These are phyloP conservation scores for Taxidea taxus DNA, from an alignment of 2,113 vertebrate genomes.

Conservation along the genomic window DNA sequence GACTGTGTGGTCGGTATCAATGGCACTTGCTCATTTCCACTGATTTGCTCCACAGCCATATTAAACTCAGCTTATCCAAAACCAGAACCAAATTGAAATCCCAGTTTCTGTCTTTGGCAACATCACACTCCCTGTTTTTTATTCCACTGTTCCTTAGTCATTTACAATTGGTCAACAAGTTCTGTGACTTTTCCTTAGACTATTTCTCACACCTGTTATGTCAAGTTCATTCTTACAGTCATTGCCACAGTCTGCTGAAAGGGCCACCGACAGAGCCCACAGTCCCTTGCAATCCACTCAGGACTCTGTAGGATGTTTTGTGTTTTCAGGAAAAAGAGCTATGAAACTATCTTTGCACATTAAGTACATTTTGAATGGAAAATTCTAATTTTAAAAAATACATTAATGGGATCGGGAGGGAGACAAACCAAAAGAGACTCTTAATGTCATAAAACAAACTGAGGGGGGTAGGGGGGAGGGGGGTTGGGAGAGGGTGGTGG, in stretches of 20 bases:
- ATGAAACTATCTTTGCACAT: not conserved
- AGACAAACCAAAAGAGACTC: too few species aligned
- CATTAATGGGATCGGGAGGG: too few species aligned
- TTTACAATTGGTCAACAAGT: not conserved
- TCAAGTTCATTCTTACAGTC: not conserved
- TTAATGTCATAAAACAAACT: too few species aligned
- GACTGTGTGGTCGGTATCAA: not conserved
- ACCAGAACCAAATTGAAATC: not conserved
- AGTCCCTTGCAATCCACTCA: not conserved
- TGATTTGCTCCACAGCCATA: not conserved
- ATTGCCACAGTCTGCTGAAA: not conserved
- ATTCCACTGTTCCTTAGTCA: not conserved
- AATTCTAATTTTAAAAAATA: not conserved
- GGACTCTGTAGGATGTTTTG: not conserved
- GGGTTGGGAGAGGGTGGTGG: too few species aligned
- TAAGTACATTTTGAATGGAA: not conserved
- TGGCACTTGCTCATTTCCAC: not conserved
- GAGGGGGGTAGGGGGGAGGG: too few species aligned
- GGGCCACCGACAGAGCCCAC: not conserved
- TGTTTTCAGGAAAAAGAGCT: not conserved
- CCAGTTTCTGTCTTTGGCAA: not conserved
- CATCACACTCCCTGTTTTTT: not conserved
- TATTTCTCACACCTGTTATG: not conserved
- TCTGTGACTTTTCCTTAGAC: not conserved
- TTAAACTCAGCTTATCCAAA: not conserved